phyloP scores from a whole-genome alignment of 2,797 vertebrate genomes.

The Rhincodon typus region DNA sequence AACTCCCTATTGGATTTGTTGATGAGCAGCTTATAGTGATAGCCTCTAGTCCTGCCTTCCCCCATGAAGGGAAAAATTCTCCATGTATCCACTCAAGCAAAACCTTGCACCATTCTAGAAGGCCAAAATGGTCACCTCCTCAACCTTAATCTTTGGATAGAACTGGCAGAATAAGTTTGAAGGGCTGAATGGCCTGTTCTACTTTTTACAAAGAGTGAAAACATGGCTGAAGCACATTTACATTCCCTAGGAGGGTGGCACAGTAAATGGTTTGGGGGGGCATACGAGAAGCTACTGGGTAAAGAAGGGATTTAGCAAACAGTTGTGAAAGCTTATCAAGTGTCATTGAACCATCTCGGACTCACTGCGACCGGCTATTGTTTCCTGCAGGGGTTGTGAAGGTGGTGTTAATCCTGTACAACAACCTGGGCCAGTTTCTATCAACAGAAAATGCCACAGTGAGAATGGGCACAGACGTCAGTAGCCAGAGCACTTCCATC shows the following conservation, averaged over 20 bases:
- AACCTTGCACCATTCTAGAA: no score
- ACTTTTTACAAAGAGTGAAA: background rate
- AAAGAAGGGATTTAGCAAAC: background rate
- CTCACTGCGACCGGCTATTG: background rate
- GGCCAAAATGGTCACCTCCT: no score
- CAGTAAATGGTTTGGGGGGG: no score
- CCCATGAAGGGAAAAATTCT: no score
- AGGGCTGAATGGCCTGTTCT: background rate
- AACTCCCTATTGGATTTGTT: no score
- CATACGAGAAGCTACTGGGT: background rate
- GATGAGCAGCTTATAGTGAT: no score
- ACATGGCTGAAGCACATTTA: background rate
- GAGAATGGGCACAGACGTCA: constrained; percentile 69
- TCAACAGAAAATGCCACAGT: constrained; percentile 85
- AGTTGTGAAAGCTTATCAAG: background rate
- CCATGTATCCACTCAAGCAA: no score
- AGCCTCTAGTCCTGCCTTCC: no score
- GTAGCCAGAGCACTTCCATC: constrained; percentile 57
- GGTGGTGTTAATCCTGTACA: constrained; percentile 85
- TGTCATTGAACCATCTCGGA: background rate
- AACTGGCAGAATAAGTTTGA: background rate
- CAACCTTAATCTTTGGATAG: no score
- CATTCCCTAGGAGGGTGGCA: background rate
- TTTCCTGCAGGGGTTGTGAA: constrained; percentile 75
- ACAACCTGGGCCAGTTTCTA: constrained; percentile 83